These are phyloP conservation scores for Thecophora atra DNA, from an alignment of 2,888 invertebrate genomes.

Conservation along the genomic window DNA sequence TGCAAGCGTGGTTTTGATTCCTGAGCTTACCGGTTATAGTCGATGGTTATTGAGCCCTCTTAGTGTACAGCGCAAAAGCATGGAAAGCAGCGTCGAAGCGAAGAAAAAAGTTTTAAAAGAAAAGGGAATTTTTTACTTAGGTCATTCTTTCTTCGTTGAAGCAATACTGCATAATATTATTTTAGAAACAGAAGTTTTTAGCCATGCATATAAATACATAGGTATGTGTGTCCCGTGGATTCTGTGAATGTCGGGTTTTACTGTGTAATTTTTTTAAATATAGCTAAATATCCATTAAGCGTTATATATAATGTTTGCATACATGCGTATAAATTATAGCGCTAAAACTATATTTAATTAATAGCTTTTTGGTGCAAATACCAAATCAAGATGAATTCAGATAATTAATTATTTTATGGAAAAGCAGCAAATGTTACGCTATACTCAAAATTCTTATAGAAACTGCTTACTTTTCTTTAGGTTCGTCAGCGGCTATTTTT, in stretches of 20 bases:
- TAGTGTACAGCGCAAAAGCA: constrained; percentile 30
- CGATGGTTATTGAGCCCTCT: constrained; percentile 40
- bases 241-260: too few species aligned
- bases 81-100: constrained; percentile 28
- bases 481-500: constrained; percentile 92
- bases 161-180: too few species aligned
- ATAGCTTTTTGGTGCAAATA: too few species aligned
- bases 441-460: constrained; percentile 6
- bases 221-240: too few species aligned
- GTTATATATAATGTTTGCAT: too few species aligned
- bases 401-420: background rate
- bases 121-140: background rate
- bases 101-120: constrained; percentile 29
- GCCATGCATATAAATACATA: too few species aligned
- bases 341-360: too few species aligned
- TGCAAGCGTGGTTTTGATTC: background rate
- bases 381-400: too few species aligned
- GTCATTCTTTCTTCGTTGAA: background rate
- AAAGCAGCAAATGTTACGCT: background rate
- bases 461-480: constrained; percentile 89
- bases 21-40: constrained; percentile 40
- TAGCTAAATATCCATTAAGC: too few species aligned
- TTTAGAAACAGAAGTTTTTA: too few species aligned
- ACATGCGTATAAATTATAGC: too few species aligned
- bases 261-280: too few species aligned